These are phyloP conservation scores for Probosciger aterrimus DNA, from an alignment of 2,113 vertebrate species.

Conservation along the genomic window DNA sequence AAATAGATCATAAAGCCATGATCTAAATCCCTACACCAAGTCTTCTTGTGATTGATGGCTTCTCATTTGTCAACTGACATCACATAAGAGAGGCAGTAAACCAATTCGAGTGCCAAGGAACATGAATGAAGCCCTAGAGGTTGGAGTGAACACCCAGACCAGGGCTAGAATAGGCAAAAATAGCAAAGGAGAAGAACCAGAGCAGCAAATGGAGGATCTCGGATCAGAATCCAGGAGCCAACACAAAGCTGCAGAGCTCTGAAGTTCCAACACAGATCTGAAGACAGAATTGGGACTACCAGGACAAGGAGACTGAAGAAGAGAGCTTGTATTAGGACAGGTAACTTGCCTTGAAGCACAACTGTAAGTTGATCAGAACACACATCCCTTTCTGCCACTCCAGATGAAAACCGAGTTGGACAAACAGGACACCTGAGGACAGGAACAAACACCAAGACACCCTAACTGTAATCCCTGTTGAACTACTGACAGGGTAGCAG, in stretches of 20 bases:
- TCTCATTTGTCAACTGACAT: background rate
- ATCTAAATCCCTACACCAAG: background rate
- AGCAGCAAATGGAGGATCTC: background rate
- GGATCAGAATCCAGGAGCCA: background rate
- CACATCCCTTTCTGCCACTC: background rate
- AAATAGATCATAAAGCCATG: background rate
- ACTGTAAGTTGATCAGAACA: background rate
- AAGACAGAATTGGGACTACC: background rate
- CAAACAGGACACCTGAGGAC: rapidly evolving
- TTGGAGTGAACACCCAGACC: background rate
- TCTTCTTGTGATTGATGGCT: background rate
- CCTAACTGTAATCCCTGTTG: background rate
- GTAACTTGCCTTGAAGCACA: background rate
- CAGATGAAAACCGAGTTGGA: background rate
- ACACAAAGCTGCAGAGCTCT: background rate
- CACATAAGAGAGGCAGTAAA: background rate
- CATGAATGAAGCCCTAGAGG: background rate
- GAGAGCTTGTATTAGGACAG: background rate
- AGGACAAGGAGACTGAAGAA: background rate
- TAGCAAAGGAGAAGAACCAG: background rate
- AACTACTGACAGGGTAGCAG: background rate
- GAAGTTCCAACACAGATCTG: background rate
- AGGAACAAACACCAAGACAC: background rate
- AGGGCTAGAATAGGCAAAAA: background rate
- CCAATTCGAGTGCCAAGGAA: background rate